Evolutionary conservation across 2,113 vertebrate genomes (phyloP).

Genomic region (Trematocara marginatum): DNA sequence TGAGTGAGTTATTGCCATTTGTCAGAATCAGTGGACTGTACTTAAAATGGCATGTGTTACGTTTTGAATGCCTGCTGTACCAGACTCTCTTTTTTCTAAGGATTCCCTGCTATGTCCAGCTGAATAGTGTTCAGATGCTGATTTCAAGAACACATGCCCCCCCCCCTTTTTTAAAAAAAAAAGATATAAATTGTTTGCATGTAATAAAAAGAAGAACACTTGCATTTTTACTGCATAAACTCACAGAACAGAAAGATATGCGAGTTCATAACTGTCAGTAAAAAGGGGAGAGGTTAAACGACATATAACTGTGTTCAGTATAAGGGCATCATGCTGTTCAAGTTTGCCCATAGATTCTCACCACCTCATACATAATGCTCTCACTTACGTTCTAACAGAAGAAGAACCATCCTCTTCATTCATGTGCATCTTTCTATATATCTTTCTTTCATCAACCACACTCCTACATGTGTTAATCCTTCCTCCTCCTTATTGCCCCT

Average conservation of each 20-base stretch:
- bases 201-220: neutral
- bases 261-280: accelerated
- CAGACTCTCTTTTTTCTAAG: neutral
- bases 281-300: accelerated
- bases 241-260: neutral
- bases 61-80: neutral
- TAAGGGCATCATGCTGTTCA: neutral
- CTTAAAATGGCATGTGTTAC: neutral
- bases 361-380: neutral
- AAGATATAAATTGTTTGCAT: neutral
- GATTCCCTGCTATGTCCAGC: neutral
- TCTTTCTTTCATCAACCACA: neutral
- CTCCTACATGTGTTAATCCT: neutral
- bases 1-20: neutral
- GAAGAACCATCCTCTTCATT: neutral
- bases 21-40: neutral
- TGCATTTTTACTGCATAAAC: neutral
- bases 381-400: neutral
- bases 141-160: neutral
- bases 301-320: neutral
- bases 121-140: neutral
- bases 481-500: neutral
- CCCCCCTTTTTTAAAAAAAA: neutral
- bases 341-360: neutral
- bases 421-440: neutral